These are phyloP conservation scores for Amphipoea lucens DNA, from an alignment of 2,888 invertebrate genomes.

Conservation along the genomic window DNA sequence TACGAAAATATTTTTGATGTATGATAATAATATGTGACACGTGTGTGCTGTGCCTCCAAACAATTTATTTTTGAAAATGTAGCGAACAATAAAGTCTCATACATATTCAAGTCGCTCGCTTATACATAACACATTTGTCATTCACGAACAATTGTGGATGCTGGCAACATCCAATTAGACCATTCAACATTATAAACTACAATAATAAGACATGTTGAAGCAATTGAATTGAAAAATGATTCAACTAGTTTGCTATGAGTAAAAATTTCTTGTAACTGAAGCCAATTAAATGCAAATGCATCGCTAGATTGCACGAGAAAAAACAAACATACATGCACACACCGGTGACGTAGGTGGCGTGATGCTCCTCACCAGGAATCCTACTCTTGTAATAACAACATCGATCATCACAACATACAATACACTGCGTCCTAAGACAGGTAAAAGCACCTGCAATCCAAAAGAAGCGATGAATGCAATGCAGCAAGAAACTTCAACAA, in stretches of 20 bases:
- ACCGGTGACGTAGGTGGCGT: conserved; percentile 76
- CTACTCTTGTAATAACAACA: neutral
- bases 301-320: conserved; percentile 62
- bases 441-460: conserved; percentile 1
- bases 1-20: conserved; percentile 36
- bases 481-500: conserved; percentile 16
- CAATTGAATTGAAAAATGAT: conserved; percentile 59
- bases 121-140: conserved; percentile 44
- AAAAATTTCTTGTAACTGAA: conserved; percentile 66
- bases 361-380: conserved; percentile 63
- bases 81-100: conserved; percentile 47
- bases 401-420: conserved; percentile 35
- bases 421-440: neutral
- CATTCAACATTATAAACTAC: conserved; percentile 37
- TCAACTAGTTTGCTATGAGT: conserved; percentile 57
- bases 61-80: conserved; percentile 27
- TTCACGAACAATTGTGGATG: conserved; percentile 30
- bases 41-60: conserved; percentile 20
- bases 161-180: conserved; percentile 40
- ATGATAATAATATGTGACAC: conserved; percentile 41
- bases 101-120: conserved; percentile 39
- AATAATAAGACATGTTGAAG: conserved; percentile 44
- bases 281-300: conserved; percentile 74
- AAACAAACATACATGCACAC: conserved; percentile 63
- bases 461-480: conserved; percentile 45